These are phyloP conservation scores for Helarctos malayanus DNA, from an alignment of 2,797 vertebrate genomes.

Conservation along the genomic window DNA sequence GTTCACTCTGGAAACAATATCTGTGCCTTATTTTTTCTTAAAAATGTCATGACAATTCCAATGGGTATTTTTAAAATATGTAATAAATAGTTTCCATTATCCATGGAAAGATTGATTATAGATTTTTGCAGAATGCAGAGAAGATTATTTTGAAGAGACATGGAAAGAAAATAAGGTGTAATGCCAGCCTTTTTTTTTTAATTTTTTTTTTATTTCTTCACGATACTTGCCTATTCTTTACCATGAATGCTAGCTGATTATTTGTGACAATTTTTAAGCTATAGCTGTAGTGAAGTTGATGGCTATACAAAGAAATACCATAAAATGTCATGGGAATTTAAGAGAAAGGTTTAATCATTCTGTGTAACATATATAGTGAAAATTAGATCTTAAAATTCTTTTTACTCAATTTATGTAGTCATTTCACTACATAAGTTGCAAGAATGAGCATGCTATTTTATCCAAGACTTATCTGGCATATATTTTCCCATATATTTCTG, in stretches of 20 bases:
- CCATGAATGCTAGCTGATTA: background rate
- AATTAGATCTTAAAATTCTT: background rate
- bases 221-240: background rate
- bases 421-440: background rate
- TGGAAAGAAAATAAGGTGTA: background rate
- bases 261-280: background rate
- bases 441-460: background rate
- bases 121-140: background rate
- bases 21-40: conserved; percentile 64
- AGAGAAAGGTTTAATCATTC: background rate
- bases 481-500: conserved; percentile 38
- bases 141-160: conserved; percentile 28
- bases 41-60: conserved; percentile 65
- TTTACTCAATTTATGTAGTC: background rate
- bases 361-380: conserved; percentile 22
- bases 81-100: conserved; percentile 29
- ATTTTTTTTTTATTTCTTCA: background rate
- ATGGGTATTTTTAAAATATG: background rate
- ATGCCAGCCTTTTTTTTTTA: background rate
- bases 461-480: background rate
- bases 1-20: conserved; percentile 47
- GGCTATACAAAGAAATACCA: background rate
- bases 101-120: background rate
- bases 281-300: background rate
- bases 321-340: background rate